Base-by-base conservation (phyloP, 2,797 vertebrate species). In the Lophotriccus pileatus region DNA sequence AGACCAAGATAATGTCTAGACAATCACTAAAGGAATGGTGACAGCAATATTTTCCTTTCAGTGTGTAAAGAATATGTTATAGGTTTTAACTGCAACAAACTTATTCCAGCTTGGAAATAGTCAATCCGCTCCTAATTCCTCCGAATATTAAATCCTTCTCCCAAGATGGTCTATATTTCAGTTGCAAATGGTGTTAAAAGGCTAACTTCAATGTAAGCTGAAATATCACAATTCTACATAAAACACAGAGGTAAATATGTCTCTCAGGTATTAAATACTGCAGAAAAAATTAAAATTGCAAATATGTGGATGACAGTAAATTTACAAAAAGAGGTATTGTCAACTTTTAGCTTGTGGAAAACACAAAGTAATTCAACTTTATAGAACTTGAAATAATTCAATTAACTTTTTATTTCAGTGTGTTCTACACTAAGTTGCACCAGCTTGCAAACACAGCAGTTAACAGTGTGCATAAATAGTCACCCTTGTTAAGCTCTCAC, bases 101-200 rank as follows among this genome's bases (percentile, higher is more conserved):
- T 72, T 53, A 86, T 56, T 88, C 18, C n/a, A 52, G 11, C 3
- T 55, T 80, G 36, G 17, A 22, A 90, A 70, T 36, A 32, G 17
- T 37, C 9, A 39, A 17, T 2, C 4, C 0, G 0, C 7, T 9
- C 2, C 16, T 12, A 44, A 12, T 76, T 82, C 46, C 13, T n/a
- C 14, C 36, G 22, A 67, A 11, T 47, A 85, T 63, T 69, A 76
- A 69, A 69, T 58, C 10, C 21, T 87, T 87, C 17, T 14, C 58
- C 24, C 21, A 78, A 36, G 8, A 58, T 21, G 9, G 73, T 87
- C 52, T 67, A 4, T 23, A 66, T 52, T 74, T 87, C n/a, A 70
- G 53, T 73, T 59, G 23, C 12, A 91, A 91, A 70, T 44, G 4
- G 44, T 80, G 34, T 59, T 24, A 19, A 87, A 94, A 69, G 72